Evolutionary conservation across 2,888 invertebrate species (phyloP).

Genomic region (Dolichomitus sp.): DNA sequence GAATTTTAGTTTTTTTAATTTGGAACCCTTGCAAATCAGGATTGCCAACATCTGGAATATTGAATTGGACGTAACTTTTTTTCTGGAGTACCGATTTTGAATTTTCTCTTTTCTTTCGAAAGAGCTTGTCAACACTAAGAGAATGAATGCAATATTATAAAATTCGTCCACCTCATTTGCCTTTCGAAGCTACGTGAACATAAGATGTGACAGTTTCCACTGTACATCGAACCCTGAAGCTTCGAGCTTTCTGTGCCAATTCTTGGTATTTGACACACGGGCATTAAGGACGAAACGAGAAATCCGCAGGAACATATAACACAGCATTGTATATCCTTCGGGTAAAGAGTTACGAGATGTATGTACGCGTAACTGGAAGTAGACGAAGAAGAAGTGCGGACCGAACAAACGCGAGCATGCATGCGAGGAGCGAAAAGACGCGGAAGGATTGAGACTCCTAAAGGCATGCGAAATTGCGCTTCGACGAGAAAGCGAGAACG

Average conservation of each 20-base stretch:
- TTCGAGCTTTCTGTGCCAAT: constrained; percentile 45
- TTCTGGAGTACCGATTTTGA: too few relatives aligned
- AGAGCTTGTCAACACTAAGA: too few relatives aligned
- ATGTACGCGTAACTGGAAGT: constrained; percentile 26
- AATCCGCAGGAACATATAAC: constrained; percentile 5
- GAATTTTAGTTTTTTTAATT: background rate
- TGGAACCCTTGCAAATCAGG: too few relatives aligned
- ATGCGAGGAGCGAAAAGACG: constrained; percentile 25
- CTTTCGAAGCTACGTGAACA: too few relatives aligned
- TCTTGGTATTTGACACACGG: constrained; percentile 43
- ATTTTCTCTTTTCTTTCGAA: too few relatives aligned
- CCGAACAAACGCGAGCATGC: constrained; percentile 6
- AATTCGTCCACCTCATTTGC: too few relatives aligned
- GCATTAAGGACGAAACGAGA: constrained; percentile 9
- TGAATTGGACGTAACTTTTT: too few relatives aligned
- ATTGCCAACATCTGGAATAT: too few relatives aligned
- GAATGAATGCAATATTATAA: too few relatives aligned
- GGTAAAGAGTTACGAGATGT: constrained; percentile 57
- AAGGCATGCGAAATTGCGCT: constrained; percentile 64
- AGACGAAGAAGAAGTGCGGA: constrained; percentile 26
- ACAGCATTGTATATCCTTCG: constrained; percentile 20
- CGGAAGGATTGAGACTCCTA: constrained; percentile 30
- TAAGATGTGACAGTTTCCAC: too few relatives aligned
- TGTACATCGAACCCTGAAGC: background rate
- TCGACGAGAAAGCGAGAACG: constrained; percentile 55